A percentile compares a stretch with the other conserved stretches of the same genome.
These are phyloP conservation scores for Lepidurus couesii DNA, from an alignment of 1,140 invertebrate species.

Conservation along the genomic window DNA sequence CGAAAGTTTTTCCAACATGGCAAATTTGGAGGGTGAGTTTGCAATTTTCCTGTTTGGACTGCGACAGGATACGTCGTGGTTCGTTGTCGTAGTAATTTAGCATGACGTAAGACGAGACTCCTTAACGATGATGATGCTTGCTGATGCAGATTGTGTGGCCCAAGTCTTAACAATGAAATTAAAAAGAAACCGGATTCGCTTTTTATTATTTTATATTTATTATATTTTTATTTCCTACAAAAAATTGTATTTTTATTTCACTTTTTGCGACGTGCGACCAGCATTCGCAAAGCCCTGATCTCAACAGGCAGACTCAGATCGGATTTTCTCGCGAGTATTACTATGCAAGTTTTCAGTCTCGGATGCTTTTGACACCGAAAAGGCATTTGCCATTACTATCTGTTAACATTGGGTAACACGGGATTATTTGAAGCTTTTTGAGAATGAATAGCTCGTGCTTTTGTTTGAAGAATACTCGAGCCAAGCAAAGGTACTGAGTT, in stretches of 20 bases:
- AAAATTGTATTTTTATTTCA: too few relatives aligned
- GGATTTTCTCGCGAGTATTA: too few relatives aligned
- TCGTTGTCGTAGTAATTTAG: neutral
- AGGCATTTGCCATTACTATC: neutral
- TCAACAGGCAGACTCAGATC: too few relatives aligned
- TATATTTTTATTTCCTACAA: too few relatives aligned
- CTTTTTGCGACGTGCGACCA: too few relatives aligned
- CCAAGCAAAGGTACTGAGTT: neutral
- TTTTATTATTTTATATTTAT: too few relatives aligned
- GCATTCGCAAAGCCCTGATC: too few relatives aligned
- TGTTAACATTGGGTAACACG: neutral
- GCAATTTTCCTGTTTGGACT: neutral
- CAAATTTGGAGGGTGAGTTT: conserved; percentile 11
- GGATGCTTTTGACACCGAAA: neutral
- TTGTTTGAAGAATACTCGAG: neutral
- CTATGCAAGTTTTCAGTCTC: too few relatives aligned
- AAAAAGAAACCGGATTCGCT: too few relatives aligned
- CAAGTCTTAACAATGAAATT: neutral
- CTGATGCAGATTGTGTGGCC: neutral
- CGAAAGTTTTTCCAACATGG: neutral
- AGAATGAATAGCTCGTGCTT: neutral
- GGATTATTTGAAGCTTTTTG: neutral
- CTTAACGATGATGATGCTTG: neutral
- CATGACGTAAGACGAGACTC: neutral
- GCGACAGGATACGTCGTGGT: neutral